Evolutionary conservation across 1,140 invertebrate genomes (phyloP).

Genomic region (Tetranychus cinnabarinus): DNA sequence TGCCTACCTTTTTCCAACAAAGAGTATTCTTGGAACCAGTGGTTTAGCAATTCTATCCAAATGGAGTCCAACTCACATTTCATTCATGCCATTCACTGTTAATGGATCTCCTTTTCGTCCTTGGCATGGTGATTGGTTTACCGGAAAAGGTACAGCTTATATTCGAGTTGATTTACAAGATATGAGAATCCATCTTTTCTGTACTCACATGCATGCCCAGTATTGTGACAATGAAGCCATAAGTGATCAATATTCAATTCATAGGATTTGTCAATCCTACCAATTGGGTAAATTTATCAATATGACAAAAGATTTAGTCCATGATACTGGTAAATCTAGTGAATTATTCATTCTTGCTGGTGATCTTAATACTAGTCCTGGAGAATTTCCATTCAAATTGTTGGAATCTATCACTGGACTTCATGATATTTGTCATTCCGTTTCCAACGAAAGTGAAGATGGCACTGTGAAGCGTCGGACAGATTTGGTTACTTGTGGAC

Average conservation of each 20-base stretch:
- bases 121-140: slow-evolving; percentile 11
- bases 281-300: slow-evolving; percentile 11
- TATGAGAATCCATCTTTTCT: slow-evolving; percentile 8
- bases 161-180: slow-evolving; percentile 2
- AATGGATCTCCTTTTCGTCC: slow-evolving; percentile 11
- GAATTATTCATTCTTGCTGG: slow-evolving; percentile 10
- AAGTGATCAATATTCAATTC: slow-evolving; percentile 10
- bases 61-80: slow-evolving; percentile 6
- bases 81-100: slow-evolving; percentile 8
- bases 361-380: slow-evolving; percentile 9
- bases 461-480: not conserved
- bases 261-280: slow-evolving; percentile 11
- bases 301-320: not conserved
- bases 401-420: slow-evolving; percentile 6
- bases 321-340: not conserved
- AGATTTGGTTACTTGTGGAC: slow-evolving; percentile 9
- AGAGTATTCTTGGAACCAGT: slow-evolving; percentile 8
- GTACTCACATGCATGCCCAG: slow-evolving; percentile 11
- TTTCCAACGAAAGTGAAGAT: not conserved
- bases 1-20: slow-evolving; percentile 9
- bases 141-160: slow-evolving; percentile 11
- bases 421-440: slow-evolving; percentile 1
- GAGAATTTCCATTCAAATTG: slow-evolving; percentile 9
- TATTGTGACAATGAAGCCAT: slow-evolving; percentile 8
- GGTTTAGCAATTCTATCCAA: slow-evolving; percentile 8